Conservation (phyloP, 2,797 vertebrate genomes). For the Siniperca obscura region DNA sequence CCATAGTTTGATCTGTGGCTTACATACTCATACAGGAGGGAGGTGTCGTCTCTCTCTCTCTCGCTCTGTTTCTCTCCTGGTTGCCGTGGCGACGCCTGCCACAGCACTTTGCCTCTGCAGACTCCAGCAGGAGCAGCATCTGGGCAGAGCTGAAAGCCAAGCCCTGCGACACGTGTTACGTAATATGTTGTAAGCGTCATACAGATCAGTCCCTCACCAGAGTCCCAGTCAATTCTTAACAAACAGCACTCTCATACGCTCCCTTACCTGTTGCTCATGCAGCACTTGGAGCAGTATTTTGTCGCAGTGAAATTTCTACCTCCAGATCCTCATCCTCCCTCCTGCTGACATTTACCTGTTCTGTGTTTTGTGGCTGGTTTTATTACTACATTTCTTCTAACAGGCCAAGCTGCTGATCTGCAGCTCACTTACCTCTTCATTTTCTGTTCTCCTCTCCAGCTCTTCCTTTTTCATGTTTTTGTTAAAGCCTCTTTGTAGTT, state of each 20-base stretch:
- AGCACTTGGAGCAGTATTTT: conserved; percentile 53
- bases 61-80: conserved; percentile 48
- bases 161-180: conserved; percentile 37
- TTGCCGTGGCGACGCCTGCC: conserved; percentile 79
- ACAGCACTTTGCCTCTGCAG: conserved; percentile 65
- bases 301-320: conserved; percentile 40
- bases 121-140: conserved; percentile 52
- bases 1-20: conserved; percentile 60
- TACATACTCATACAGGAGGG: conserved; percentile 44
- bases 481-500: background rate
- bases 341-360: conserved; percentile 37
- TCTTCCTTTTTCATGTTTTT: background rate
- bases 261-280: conserved; percentile 56
- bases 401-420: background rate
- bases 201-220: conserved; percentile 5
- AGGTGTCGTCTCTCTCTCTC: conserved; percentile 34
- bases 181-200: conserved; percentile 31
- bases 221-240: background rate
- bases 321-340: conserved; percentile 20
- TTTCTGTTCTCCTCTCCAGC: conserved; percentile 8
- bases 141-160: conserved; percentile 35
- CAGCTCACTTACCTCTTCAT: conserved; percentile 4
- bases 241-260: background rate
- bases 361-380: conserved; percentile 42
- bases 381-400: conserved; percentile 37